phyloP scores from a whole-genome alignment of 2,113 vertebrate species.

The Rhinoptilus africanus region DNA sequence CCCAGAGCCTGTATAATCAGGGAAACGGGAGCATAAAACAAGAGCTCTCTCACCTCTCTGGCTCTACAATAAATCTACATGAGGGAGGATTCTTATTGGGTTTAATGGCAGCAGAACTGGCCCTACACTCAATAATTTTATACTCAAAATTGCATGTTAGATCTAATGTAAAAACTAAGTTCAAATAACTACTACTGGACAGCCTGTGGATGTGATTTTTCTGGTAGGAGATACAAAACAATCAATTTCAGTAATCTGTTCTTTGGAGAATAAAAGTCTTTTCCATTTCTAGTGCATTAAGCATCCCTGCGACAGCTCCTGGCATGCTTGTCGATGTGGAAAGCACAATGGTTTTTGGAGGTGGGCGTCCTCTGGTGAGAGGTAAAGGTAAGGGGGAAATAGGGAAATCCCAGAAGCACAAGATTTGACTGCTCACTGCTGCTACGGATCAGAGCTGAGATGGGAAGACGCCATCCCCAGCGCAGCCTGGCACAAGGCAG shows the following conservation, averaged over 20 bases:
- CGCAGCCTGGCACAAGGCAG: rapidly evolving
- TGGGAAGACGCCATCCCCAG: neutral
- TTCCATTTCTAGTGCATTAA: neutral
- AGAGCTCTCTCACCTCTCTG: neutral
- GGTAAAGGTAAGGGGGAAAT: neutral
- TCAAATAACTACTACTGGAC: neutral
- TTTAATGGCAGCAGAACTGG: neutral
- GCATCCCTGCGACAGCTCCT: neutral
- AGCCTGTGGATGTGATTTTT: neutral
- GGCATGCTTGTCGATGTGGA: rapidly evolving
- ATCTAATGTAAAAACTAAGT: neutral
- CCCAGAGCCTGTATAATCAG: neutral
- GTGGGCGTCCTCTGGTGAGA: neutral
- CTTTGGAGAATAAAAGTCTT: neutral
- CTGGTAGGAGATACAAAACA: neutral
- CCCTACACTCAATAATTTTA: neutral
- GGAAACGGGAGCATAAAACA: neutral
- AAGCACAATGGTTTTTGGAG: neutral
- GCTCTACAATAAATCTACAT: neutral
- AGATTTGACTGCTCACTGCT: neutral
- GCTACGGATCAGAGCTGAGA: neutral
- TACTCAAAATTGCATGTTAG: neutral
- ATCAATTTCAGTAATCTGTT: neutral
- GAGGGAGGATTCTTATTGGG: neutral
- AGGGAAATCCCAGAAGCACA: neutral